A percentile compares a stretch with the other conserved stretches of the same genome.
Conservation (phyloP, 2,113 vertebrate species). For the Ictalurus furcatus region DNA sequence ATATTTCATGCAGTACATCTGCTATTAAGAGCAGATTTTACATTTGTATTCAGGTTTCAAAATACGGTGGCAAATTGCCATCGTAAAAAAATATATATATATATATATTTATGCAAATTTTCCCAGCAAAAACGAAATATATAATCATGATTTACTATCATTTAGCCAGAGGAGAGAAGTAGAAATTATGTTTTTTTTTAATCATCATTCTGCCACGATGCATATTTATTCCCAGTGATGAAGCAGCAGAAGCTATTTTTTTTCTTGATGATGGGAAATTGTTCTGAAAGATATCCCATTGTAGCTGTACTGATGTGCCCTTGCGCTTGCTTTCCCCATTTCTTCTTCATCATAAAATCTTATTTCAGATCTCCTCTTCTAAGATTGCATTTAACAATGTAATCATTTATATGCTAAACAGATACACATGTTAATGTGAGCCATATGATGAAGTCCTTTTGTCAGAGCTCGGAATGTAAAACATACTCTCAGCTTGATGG, state of each 20-base stretch:
- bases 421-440: constrained; percentile 54
- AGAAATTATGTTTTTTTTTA: constrained; percentile 51
- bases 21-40: constrained; percentile 32
- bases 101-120: constrained; percentile 40
- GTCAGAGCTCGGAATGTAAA: constrained; percentile 29
- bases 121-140: constrained; percentile 47
- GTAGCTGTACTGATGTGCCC: constrained; percentile 41
- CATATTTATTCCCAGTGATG: constrained; percentile 63
- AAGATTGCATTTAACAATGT: constrained; percentile 50
- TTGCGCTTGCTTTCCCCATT: constrained; percentile 44
- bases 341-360: constrained; percentile 39
- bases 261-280: constrained; percentile 55
- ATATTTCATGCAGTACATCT: constrained; percentile 16
- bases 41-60: constrained; percentile 13
- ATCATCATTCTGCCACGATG: constrained; percentile 57
- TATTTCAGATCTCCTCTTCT: constrained; percentile 31
- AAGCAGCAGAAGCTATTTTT: constrained; percentile 60
- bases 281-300: constrained; percentile 42
- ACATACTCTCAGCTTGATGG: not conserved
- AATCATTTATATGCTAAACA: constrained; percentile 67
- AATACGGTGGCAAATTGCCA: constrained; percentile 14
- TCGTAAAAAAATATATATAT: constrained; percentile 20
- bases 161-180: constrained; percentile 54
- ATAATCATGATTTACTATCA: constrained; percentile 56
- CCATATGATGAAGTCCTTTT: constrained; percentile 51